phyloP scores from a whole-genome alignment of 2,888 invertebrate species.

The Catocala sponsa region DNA sequence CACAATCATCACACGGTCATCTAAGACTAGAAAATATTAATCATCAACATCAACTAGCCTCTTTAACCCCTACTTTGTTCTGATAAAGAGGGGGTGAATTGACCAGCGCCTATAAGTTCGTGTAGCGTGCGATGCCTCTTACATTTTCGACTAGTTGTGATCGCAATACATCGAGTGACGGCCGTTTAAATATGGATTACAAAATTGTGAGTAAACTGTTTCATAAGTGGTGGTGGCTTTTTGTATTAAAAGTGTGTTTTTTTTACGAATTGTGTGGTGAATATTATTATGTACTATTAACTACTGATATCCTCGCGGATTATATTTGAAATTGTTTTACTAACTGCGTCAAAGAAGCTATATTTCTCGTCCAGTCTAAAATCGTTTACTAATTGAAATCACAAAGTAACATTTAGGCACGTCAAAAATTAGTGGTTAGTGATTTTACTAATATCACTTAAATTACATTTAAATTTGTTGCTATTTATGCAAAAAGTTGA shows the following conservation, averaged over 20 bases:
- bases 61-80: constrained; percentile 8
- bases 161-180: constrained; percentile 7
- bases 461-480: no score
- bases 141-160: constrained; percentile 13
- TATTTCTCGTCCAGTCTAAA: no score
- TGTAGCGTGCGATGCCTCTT: constrained; percentile 2
- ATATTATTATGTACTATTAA: not conserved
- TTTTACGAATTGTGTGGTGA: not conserved
- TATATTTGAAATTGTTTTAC: no score
- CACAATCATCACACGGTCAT: no score
- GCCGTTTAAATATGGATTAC: constrained; percentile 51
- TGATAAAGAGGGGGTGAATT: constrained; percentile 15
- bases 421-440: no score
- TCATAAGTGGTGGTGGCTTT: constrained; percentile 30
- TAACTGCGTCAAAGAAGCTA: no score
- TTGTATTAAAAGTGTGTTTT: constrained; percentile 1
- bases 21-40: no score
- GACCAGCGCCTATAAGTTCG: constrained; percentile 18
- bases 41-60: not conserved
- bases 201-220: constrained; percentile 56
- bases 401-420: no score
- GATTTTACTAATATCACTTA: no score
- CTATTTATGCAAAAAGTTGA: no score
- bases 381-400: no score
- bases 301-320: not conserved